Evolutionary conservation across 92 coral and sea anemone genomes (phyloP), one percentile per base, ranked within the genome.

Genomic region (Chrysogorgia sp.): DNA sequence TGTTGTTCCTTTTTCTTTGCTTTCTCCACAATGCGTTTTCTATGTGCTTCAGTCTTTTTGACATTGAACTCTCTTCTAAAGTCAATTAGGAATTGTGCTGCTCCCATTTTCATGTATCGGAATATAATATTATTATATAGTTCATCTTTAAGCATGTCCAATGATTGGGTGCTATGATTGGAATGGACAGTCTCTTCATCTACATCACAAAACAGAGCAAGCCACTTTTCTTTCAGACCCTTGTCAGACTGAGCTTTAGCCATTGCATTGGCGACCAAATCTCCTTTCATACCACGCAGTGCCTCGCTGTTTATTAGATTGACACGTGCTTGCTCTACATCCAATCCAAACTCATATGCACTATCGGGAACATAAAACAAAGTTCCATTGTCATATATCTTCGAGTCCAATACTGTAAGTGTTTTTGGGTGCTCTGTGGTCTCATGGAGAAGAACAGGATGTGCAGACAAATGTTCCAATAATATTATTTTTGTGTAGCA

Each of bases 371-470:
- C 48, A 49, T 84, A 76, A 56, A 77, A 67, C 33, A 84, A 49
- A 30, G 75, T 76, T 9, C 82, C 82, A 57, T 84, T 58, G 55
- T 71, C 77, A 61, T 84, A 84, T 40, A 59, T 59, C 58, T 75
- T 68, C 10, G 80, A 41, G 76, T 59, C 26, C 6, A 53, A 22
- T 58, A 55, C 15, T 35, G 63, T 37, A 37, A 37, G 43, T 37
- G 43, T 37, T 37, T 37, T 12, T 37, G 5, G 43, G 43, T 37
- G 43, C 43, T 37, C 12, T 5, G 43, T 37, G 43, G 43, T 37
- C 43, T 37, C 43, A 37, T 37, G 43, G 43, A 12, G 43, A 37
- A 37, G 5, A 37, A 37, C 43, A 37, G 43, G 43, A 14, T 74
- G 60, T 52, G 68, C 81, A 9, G 62, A 58, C 7, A 84, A 31